Conservation (phyloP, 2,888 invertebrate genomes). For the Galerucella calmariensis region DNA sequence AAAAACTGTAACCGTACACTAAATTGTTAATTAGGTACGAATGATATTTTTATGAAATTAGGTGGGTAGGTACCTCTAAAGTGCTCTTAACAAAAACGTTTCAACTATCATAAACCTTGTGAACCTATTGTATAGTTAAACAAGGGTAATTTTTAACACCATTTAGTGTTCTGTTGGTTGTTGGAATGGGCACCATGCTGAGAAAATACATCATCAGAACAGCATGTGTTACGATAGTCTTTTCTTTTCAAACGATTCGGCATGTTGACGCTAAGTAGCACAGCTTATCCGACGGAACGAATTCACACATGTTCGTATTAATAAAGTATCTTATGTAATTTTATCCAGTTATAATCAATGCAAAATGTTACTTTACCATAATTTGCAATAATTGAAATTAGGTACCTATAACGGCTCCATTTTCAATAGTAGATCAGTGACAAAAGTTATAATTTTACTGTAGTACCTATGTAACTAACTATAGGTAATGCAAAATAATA, state of each 20-base stretch:
- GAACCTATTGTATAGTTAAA: slow-evolving; percentile 21
- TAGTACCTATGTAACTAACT: too few species aligned
- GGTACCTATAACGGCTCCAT: too few species aligned
- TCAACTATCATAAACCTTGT: slow-evolving; percentile 10
- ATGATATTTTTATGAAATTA: neutral
- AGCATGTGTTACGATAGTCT: slow-evolving; percentile 50
- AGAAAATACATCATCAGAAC: slow-evolving; percentile 59
- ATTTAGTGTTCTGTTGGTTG: slow-evolving; percentile 43
- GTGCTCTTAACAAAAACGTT: neutral
- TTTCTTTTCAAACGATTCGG: slow-evolving; percentile 41
- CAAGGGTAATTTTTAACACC: slow-evolving; percentile 41
- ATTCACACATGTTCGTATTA: neutral
- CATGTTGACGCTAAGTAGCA: slow-evolving; percentile 36
- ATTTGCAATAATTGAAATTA: too few species aligned
- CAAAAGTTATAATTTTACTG: too few species aligned
- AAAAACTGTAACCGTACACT: neutral
- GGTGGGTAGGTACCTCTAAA: neutral
- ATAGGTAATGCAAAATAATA: too few species aligned
- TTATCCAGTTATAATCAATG: too few species aligned
- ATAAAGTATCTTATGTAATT: too few species aligned
- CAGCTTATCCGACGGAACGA: slow-evolving; percentile 33
- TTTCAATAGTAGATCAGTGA: too few species aligned
- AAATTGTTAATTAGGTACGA: neutral
- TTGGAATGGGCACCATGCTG: slow-evolving; percentile 57
- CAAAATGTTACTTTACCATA: too few species aligned